Evolutionary conservation across 2,888 invertebrate genomes (phyloP).

Genomic region (Thereva unica): DNA sequence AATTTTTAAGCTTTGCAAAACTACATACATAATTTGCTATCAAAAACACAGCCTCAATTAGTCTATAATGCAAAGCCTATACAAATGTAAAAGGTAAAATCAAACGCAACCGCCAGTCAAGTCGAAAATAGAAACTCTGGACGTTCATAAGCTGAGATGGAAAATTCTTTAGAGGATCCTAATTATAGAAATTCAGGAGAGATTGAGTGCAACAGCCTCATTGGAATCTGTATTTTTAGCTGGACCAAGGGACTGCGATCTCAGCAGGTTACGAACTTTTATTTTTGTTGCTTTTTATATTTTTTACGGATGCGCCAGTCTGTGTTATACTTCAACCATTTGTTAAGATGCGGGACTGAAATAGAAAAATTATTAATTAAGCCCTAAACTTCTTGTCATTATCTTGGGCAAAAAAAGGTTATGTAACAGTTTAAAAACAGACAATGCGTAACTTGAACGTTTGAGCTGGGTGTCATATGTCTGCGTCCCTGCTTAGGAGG

Average conservation of each 20-base stretch:
- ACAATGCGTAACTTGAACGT: constrained; percentile 8
- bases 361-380: constrained; percentile 36
- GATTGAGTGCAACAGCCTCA: constrained; percentile 34
- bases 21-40: too few relatives aligned
- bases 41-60: too few relatives aligned
- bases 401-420: constrained; percentile 17
- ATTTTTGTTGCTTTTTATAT: background rate
- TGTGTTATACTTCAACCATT: constrained; percentile 13
- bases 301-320: background rate
- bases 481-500: too few relatives aligned
- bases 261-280: constrained; percentile 20
- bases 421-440: constrained; percentile 12
- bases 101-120: background rate
- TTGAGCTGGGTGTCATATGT: too few relatives aligned
- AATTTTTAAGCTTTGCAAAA: too few relatives aligned
- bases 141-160: constrained; percentile 27
- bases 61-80: too few relatives aligned
- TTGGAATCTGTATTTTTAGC: constrained; percentile 30
- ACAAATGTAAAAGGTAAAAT: too few relatives aligned
- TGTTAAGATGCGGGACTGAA: constrained; percentile 20
- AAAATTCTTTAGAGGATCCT: constrained; percentile 28
- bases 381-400: constrained; percentile 26
- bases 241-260: constrained; percentile 32
- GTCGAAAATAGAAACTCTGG: constrained; percentile 28
- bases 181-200: constrained; percentile 25